Conservation (phyloP, 2,888 invertebrate genomes). For the Panopea generosa region DNA sequence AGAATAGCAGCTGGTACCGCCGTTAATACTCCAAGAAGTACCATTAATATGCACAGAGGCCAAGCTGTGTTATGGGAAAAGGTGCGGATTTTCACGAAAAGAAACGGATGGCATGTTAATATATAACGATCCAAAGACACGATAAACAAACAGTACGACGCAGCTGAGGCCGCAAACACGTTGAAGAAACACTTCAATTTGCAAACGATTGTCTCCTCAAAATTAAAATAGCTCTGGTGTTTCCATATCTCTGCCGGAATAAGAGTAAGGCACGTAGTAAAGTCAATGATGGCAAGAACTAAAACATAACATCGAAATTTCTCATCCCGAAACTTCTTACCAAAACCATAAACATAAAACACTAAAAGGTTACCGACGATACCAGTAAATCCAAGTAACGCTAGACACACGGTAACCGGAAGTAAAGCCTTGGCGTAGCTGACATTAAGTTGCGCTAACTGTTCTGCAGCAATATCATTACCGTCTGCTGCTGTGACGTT, state of each 20-base stretch:
- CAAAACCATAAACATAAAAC: constrained; percentile 48
- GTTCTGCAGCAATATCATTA: too few species aligned
- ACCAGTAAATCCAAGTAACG: constrained; percentile 42
- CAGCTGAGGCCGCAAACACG: constrained; percentile 56
- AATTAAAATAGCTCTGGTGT: constrained; percentile 55
- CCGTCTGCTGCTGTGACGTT: too few species aligned
- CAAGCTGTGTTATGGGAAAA: constrained; percentile 43
- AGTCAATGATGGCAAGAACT: constrained; percentile 47
- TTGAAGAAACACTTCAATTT: constrained; percentile 60
- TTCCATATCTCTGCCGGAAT: constrained; percentile 62
- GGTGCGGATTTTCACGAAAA: constrained; percentile 33
- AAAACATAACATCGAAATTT: constrained; percentile 55
- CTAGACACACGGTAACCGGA: constrained; percentile 49
- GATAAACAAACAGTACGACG: constrained; percentile 49
- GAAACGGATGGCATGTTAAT: constrained; percentile 50
- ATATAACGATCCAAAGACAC: constrained; percentile 56
- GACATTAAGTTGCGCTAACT: constrained; percentile 30
- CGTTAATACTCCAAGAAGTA: constrained; percentile 40
- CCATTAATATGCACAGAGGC: constrained; percentile 40
- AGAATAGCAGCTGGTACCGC: constrained; percentile 52
- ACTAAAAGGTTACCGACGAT: constrained; percentile 50
- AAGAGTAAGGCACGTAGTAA: constrained; percentile 49
- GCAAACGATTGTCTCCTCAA: constrained; percentile 43
- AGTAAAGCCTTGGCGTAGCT: constrained; percentile 47
- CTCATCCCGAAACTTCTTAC: constrained; percentile 49